Evolutionary conservation across 1,140 invertebrate genomes (phyloP), one percentile per base, ranked within the genome.

Genomic region (Cotesia typhae): DNA sequence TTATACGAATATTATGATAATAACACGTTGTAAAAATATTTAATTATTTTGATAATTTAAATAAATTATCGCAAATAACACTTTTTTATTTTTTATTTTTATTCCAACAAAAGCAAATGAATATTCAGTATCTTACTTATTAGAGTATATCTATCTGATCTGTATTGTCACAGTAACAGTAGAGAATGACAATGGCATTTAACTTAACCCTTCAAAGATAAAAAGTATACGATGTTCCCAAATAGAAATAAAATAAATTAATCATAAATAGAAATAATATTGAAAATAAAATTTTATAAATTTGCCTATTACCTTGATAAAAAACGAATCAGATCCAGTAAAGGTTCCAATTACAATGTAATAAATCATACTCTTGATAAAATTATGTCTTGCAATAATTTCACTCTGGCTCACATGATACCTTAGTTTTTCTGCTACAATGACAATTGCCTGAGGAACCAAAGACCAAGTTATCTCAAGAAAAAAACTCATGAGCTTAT

Each of bases 401-500:
- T 9, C 59, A 60, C 59, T 17, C 35, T 60, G 59, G 59, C 17
- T 14, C 12, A 60, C 59, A 60, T 28, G 20, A 60, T 60, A 60
- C 35, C 17, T 60, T 10, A 60, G 3, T 28, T 28, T 28, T 12
- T 17, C 28, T 60, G 14, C 14, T 57, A 47, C 73, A 64, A 63
- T 67, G 51, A 60, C 28, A 52, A 20, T 63, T 60, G 66, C 74
- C 69, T 74, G 61, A 55, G 17, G 41, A 59, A 73, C 73, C 67
- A 75, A 74, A 70, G 70, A 72, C 74, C 70, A 60, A 70, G 74
- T 74, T 5, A 47, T 47, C 55, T 61, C 72, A 52, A 67, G 68
- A 63, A 73, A 74, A 64, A 75, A 55, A 76, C 72, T 76, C 76
- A 77, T 79, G 77, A 72, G 73, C 69, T 70, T 67, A 72, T 71